Evolutionary conservation across 2,888 invertebrate species (phyloP), one percentile per base, ranked within the genome.

Genomic region (Chalcosyrphus nemorum): DNA sequence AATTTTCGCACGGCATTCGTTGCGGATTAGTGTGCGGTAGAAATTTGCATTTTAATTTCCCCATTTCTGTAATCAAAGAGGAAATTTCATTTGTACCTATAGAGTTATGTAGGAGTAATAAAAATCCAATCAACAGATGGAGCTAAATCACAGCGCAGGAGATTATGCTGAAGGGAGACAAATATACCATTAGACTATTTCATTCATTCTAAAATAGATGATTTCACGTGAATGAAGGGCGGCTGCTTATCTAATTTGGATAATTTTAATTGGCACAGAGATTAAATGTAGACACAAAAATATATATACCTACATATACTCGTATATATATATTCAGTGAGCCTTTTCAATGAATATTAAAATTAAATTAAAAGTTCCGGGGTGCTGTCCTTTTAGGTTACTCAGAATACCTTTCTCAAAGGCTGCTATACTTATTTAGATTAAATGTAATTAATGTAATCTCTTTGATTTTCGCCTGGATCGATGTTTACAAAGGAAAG

Each of bases 21-120:
- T 65, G 17, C 38, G 38, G 70, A 61, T 81, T 57, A 52, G 15
- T 27, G 65, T 65, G 71, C 45, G 59, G 71, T 77, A 5, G 43
- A 78, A 78, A 82, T 78, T 72, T 78, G 35, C 82, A 82, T 82
- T 82, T 82, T 82, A 82, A 82, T 82, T 72, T 78, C 72, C 75
- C 66, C 70, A 61, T 72, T 77, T 66, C 71, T 71, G 56, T 82
- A 68, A 77, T 82, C 78, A 82, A 29, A 61, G 43, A 66, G 77
- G 72, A 78, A 74, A 70, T 80, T 84, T 38, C 45, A 80, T 84
- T 80, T 74, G 13, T 11, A n/a, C n/a, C n/a, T n/a, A n/a, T n/a
- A 57, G 57, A 74, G 57, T 57, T 50, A 27, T 57, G 35, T 68
- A 65, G 65, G 17, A 63, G 84, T 74, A 75, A 80, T 80, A 74